Base-by-base conservation (phyloP, 2,888 invertebrate genomes). In the Apotomis turbidana region DNA sequence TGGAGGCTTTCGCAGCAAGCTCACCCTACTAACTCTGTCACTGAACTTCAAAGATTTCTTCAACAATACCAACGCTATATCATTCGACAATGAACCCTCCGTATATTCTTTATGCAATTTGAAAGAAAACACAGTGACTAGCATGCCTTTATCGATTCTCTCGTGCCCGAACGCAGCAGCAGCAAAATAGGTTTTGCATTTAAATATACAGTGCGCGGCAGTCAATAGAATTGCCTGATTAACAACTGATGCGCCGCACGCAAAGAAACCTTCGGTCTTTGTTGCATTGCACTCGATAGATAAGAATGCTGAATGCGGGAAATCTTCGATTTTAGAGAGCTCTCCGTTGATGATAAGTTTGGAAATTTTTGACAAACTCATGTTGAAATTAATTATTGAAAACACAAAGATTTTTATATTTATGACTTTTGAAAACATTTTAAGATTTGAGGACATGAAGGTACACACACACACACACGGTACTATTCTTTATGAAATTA, bases 221-320 rank as follows among this genome's bases (percentile, higher is more conserved):
- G 62, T 63, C 51, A 63, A 13, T 36, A 63, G 9, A 52, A 63
- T 10, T 13, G 10, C 38, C 38, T 63, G 38, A 52, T 63, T 63
- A 0, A 63, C 6, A 38, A 63, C 51, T 13, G 62, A 63, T 5
- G 62, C 12, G 13, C 62, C 52, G 12, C 51, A 63, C 5, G 49
- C 46, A 61, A 36, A 61, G 15, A 49, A 61, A 8, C 49, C 61
- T 0, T 36, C 61, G 10, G 49, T 49, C 9, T 36, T 46, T 2
- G 36, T 52, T 0, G 36, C 38, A n/a, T 4, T 13, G 51, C 61
- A 61, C 12, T 36, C 8, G 8, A 63, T 6, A 52, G 38, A 6
- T 27, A 63, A 12, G 36, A 27, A 63, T 49, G 62, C 62, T 13
- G 52, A 63, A 38, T 63, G 52, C 36, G 62, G 62, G 38, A 52